phyloP scores from a whole-genome alignment of 2,113 vertebrate species.

The Bujurquina vittata region DNA sequence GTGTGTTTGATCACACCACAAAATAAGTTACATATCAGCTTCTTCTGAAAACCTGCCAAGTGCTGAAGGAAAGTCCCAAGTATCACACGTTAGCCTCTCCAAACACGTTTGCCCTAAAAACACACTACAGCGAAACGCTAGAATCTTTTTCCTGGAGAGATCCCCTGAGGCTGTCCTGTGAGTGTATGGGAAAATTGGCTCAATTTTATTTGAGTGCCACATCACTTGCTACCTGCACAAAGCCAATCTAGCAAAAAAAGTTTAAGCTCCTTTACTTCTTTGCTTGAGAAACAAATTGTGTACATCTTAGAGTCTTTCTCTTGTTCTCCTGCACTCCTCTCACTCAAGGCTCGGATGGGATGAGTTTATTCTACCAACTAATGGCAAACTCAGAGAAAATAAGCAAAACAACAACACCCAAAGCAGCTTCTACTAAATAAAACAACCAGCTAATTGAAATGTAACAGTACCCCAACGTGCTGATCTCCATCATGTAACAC shows the following conservation, averaged over 20 bases:
- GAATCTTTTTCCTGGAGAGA: slow-evolving; percentile 17
- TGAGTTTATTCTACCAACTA: too few species aligned
- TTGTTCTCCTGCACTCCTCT: not conserved
- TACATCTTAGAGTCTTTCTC: not conserved
- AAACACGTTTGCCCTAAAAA: not conserved
- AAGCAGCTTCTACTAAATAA: too few species aligned
- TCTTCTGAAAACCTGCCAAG: not conserved
- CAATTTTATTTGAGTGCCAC: slow-evolving; percentile 36
- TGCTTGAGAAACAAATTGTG: not conserved
- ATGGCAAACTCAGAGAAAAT: too few species aligned
- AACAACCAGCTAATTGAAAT: too few species aligned
- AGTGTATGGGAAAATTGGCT: slow-evolving; percentile 19
- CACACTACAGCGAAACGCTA: not conserved
- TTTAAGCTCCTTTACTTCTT: not conserved
- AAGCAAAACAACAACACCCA: too few species aligned
- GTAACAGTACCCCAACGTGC: too few species aligned
- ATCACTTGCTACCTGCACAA: not conserved
- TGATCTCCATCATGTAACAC: too few species aligned
- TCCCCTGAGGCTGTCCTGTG: not conserved
- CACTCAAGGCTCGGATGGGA: not conserved
- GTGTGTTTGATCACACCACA: not conserved
- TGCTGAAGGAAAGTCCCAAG: not conserved
- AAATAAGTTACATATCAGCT: not conserved
- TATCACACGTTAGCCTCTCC: not conserved
- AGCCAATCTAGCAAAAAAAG: slow-evolving; percentile 9